Evolutionary conservation across 2,113 vertebrate species (phyloP).

Genomic region (Crocuta crocuta): DNA sequence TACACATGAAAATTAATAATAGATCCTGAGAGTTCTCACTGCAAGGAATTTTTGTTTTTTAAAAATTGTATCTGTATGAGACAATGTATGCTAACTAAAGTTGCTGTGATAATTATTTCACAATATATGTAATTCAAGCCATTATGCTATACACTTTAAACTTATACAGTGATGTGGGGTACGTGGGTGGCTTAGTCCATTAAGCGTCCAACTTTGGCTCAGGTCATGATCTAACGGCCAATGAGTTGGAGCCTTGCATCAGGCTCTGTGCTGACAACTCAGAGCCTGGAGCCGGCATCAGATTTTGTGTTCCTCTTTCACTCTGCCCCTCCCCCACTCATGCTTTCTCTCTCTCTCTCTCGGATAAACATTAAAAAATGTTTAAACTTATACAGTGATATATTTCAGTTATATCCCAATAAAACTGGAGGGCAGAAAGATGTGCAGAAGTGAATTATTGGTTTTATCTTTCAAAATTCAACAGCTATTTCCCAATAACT

Average conservation of each 20-base stretch:
- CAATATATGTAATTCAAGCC: background rate
- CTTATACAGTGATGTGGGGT: background rate
- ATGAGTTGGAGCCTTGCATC: too few relatives aligned
- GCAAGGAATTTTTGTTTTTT: background rate
- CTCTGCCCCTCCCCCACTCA: too few relatives aligned
- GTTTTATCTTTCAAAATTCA: background rate
- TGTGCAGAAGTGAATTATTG: background rate
- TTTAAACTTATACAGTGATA: background rate
- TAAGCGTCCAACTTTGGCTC: too few relatives aligned
- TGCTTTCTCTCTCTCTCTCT: too few relatives aligned
- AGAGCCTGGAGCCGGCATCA: too few relatives aligned
- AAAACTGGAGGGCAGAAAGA: background rate
- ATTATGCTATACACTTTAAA: background rate
- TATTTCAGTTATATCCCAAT: background rate
- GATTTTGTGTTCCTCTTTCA: too few relatives aligned
- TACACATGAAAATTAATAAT: background rate
- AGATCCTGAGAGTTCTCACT: background rate
- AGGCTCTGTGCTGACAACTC: too few relatives aligned
- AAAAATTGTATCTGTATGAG: background rate
- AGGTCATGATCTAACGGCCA: too few relatives aligned
- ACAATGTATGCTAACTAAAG: background rate
- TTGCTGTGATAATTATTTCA: background rate
- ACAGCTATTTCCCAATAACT: too few relatives aligned
- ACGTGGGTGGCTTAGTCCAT: too few relatives aligned
- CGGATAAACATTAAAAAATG: too few relatives aligned